Base-by-base conservation (phyloP, 2,888 invertebrate genomes). In the Meteorus colon region DNA sequence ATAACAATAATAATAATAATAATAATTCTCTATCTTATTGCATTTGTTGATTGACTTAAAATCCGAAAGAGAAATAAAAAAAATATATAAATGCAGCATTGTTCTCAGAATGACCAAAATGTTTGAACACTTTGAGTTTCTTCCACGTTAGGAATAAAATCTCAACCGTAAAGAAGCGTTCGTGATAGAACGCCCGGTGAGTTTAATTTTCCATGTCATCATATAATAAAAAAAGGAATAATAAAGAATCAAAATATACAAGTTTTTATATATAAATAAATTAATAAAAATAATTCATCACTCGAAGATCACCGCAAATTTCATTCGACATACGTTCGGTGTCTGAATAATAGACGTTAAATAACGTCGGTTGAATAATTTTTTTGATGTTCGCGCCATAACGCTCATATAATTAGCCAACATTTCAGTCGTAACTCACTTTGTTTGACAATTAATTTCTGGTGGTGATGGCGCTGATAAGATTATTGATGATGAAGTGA, bases 391-490 rank as follows among this genome's bases (percentile, higher is more conserved):
- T 82, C 84, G 85, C 71, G 85, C 81, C 74, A 88, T 83, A 78
- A 82, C 82, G 79, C 82, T 84, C 81, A 86, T 84, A 81, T 88
- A 84, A 82, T 88, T 88, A 81, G 82, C 83, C 84, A 85, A 81
- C 80, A 86, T 84, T 80, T 87, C 87, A 80, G 82, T 83, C 55
- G 55, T 19, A 82, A 88, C 88, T 89, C 89, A 89, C 89, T 89
- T 89, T 73, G 87, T 84, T 82, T 81, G 82, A 72, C 82, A 81
- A 72, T 88, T 87, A 72, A 73, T 68, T 63, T 80, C 80, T n/a
- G 77, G 69, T 68, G 77, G 84, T 37, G 84, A 80, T 65, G 87
- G 66, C 66, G 86, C 84, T 5, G 86, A 83, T 37, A 86, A 81
- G 60, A 81, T 82, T 67, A 83, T 83, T 65, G 75, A 87, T 72